A percentile compares a stretch with the other conserved stretches of the same genome.
These are phyloP conservation scores for Xiphophorus maculatus DNA, from an alignment of 2,113 vertebrate genomes.

Conservation along the genomic window DNA sequence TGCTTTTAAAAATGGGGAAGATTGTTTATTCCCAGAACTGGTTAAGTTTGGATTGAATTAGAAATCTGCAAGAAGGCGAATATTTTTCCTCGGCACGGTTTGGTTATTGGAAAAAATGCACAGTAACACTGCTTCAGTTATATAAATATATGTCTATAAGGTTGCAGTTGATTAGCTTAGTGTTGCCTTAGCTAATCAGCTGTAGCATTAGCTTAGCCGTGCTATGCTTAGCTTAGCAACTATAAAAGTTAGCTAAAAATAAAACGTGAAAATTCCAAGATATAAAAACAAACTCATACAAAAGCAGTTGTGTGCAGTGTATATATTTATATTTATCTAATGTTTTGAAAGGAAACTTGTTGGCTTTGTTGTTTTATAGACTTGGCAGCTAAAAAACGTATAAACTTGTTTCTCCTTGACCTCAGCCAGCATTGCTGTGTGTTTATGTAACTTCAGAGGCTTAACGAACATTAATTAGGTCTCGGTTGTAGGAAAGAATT, in stretches of 20 bases:
- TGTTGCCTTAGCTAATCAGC: not conserved
- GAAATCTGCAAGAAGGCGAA: not conserved
- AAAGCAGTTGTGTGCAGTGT: not conserved
- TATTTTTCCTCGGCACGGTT: not conserved
- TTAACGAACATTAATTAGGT: conserved; percentile 17
- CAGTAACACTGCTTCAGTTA: conserved; percentile 5
- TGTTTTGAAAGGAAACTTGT: not conserved
- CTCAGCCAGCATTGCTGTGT: conserved; percentile 9
- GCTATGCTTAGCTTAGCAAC: not conserved
- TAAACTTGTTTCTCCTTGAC: not conserved
- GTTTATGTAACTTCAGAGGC: conserved; percentile 17
- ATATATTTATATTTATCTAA: not conserved
- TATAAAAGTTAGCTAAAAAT: not conserved
- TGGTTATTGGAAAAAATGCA: not conserved
- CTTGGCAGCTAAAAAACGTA: not conserved
- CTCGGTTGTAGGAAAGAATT: conserved; percentile 30
- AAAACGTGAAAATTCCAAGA: not conserved
- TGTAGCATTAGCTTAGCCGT: not conserved
- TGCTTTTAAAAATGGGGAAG: no score
- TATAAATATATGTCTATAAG: not conserved
- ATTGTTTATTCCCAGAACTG: no score
- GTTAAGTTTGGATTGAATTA: not conserved
- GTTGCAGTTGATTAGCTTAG: not conserved
- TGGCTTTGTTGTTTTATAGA: not conserved
- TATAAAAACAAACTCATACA: not conserved